Evolutionary conservation across 2,113 vertebrate genomes (phyloP), one percentile per base, ranked within the genome.

Genomic region (Xyliphius kryptos): DNA sequence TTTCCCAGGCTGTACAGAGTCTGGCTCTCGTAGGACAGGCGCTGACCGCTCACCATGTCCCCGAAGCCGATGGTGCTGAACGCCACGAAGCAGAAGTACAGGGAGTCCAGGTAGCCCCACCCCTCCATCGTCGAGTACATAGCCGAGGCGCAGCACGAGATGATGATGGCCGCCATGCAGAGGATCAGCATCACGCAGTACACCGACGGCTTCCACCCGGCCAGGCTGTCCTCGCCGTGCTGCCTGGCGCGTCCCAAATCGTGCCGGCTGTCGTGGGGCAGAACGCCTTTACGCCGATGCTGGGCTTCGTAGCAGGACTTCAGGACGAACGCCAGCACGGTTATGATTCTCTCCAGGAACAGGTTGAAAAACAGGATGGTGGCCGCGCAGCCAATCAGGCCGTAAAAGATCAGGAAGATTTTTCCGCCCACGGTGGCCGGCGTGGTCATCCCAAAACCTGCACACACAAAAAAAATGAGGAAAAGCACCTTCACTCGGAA

Each of bases 51-150:
- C 66, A 99, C 95, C 71, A 99, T 91, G 75, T 99, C 96, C 36
- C 96, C 96, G 0, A 97, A 98, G 19, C 96, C 96, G 0, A 99
- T 97, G 72, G 95, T 98, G 80, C 95, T 97, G 79, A 99, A 99
- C 62, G n/a, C n/a, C n/a, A n/a, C n/a, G n/a, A n/a, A n/a, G n/a
- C n/a, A n/a, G n/a, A n/a, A n/a, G n/a, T n/a, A 99, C 47, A 99
- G 89, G 0, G 96, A 97, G 78, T 99, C 96, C 16, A 97, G 83
- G 78, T 94, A 99, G 77, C 82, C 87, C 96, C 96, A 99, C 16
- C 91, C 95, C 75, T 98, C 95, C 0, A 91, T 80, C 0, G 89
- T 84, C 0, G 90, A 87, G 79, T 93, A 97, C 91, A 99, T 92
- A 66, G 92, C 86, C 0, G 96, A 98, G 19, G 96, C 95, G 7